Evolutionary conservation across 2,797 vertebrate genomes (phyloP), one percentile per base, ranked within the genome.

Genomic region (Geotrypetes seraphini): DNA sequence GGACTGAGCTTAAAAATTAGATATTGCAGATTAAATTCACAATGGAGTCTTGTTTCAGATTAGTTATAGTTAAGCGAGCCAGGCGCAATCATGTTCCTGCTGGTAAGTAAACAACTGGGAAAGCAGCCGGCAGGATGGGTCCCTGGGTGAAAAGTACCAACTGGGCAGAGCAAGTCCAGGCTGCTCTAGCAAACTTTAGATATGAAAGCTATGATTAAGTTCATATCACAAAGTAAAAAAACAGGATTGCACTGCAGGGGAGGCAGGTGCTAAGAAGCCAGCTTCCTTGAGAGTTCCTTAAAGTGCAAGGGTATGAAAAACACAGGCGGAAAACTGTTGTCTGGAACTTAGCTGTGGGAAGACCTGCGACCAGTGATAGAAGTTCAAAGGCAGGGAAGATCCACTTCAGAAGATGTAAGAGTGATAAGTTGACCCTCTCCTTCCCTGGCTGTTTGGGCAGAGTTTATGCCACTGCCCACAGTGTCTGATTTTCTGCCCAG

Each of bases 31-130:
- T 39, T 49, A 29, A 40, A 39, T 37, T 20, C 22, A 64, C 53
- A 56, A 50, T 58, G 49, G 54, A 33, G 33, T 35, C 29, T 43
- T 75, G 48, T 59, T 72, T 48, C 12, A 15, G 28, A 52, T 51
- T 43, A 11, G 10, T 37, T 43, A 37, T 52, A 34, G 31, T 26
- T 39, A 47, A 26, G 29, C 21, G 47, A 53, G 22, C 10, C 20
- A 37, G 50, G 30, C 18, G 36, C 21, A 23, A 7, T 3, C 20
- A 7, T 4, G 2, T 21, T n/a, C 31, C 36, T 43, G 28, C 31
- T 23, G 25, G 28, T 32, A 27, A 16, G 49, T 39, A 46, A 56
- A 45, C 39, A 62, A 66, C 43, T 32, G 7, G 10, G 34, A 39
- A 32, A 27, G 10, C 41, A 25, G 55, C 60, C 65, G 38, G 41